A percentile compares a stretch with the other conserved stretches of the same genome.
Conservation (phyloP, 2,888 invertebrate genomes). For the Eumacrocentrus americanus region DNA sequence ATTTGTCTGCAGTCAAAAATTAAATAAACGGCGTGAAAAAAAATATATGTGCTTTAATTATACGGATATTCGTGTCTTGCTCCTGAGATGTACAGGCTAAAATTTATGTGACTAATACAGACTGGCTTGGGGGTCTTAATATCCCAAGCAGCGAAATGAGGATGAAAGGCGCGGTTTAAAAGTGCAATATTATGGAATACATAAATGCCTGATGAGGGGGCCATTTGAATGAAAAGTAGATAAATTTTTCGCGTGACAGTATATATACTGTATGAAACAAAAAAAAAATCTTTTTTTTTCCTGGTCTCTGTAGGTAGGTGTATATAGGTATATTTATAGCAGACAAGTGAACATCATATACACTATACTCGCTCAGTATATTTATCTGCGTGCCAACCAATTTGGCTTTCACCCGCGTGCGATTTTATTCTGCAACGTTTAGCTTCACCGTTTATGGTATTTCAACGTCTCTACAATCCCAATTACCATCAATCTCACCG, state of each 20-base stretch:
- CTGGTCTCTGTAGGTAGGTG: not conserved
- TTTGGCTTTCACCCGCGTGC: slow-evolving; percentile 23
- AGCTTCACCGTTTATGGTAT: slow-evolving; percentile 7
- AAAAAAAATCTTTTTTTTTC: slow-evolving; percentile 16
- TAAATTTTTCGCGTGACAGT: slow-evolving; percentile 52
- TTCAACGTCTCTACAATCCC: slow-evolving; percentile 10
- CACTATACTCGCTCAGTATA: not conserved
- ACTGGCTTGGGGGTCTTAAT: slow-evolving; percentile 52
- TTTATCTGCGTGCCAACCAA: slow-evolving; percentile 19
- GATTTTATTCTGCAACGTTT: slow-evolving; percentile 19
- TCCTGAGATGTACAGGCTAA: no score
- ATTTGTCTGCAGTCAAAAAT: not conserved
- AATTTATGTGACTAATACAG: slow-evolving; percentile 59
- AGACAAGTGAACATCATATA: not conserved
- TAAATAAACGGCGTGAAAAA: not conserved
- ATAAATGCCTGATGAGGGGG: slow-evolving; percentile 58
- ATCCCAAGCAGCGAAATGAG: slow-evolving; percentile 42
- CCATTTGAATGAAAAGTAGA: slow-evolving; percentile 59
- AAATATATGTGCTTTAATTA: slow-evolving; percentile 24
- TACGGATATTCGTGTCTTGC: slow-evolving; percentile 19
- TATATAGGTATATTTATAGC: no score
- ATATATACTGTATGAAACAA: slow-evolving; percentile 11
- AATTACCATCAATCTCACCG: slow-evolving; percentile 21
- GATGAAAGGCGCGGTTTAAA: slow-evolving; percentile 48
- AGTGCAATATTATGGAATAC: slow-evolving; percentile 59